These are phyloP conservation scores for Paracyclopina nana DNA, from an alignment of 1,140 invertebrate genomes.

Conservation along the genomic window DNA sequence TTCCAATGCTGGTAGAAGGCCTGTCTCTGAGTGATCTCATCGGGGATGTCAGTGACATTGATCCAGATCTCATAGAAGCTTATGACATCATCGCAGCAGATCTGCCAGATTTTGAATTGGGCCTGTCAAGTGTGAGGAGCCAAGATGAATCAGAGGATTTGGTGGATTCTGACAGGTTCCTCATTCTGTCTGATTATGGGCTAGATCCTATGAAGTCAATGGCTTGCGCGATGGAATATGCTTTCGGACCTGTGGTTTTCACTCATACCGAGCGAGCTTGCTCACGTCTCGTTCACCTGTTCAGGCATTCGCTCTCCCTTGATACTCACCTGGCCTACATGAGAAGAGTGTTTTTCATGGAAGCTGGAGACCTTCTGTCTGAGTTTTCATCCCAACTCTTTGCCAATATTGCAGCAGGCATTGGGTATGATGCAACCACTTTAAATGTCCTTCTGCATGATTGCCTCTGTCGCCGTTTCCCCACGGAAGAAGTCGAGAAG, in stretches of 20 bases:
- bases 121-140: too few species aligned
- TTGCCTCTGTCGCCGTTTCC: constrained; percentile 30
- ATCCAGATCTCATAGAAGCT: not conserved
- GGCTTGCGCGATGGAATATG: not conserved
- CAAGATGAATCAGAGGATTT: not conserved
- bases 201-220: constrained; percentile 5
- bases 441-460: constrained; percentile 33
- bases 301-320: constrained; percentile 27
- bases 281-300: not conserved
- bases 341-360: constrained; percentile 39
- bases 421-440: constrained; percentile 24
- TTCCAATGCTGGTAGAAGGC: not conserved
- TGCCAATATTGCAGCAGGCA: constrained; percentile 33
- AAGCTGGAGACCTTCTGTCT: constrained; percentile 37
- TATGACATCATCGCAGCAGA: too few species aligned
- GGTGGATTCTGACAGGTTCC: not conserved
- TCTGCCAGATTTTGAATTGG: too few species aligned
- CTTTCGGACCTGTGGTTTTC: not conserved
- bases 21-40: not conserved
- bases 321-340: constrained; percentile 31
- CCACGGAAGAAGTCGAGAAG: constrained; percentile 26
- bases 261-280: not conserved
- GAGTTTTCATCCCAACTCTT: constrained; percentile 38
- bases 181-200: not conserved
- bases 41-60: not conserved